phyloP scores from a whole-genome alignment of 2,113 vertebrate genomes.

The Apteryx owenii region DNA sequence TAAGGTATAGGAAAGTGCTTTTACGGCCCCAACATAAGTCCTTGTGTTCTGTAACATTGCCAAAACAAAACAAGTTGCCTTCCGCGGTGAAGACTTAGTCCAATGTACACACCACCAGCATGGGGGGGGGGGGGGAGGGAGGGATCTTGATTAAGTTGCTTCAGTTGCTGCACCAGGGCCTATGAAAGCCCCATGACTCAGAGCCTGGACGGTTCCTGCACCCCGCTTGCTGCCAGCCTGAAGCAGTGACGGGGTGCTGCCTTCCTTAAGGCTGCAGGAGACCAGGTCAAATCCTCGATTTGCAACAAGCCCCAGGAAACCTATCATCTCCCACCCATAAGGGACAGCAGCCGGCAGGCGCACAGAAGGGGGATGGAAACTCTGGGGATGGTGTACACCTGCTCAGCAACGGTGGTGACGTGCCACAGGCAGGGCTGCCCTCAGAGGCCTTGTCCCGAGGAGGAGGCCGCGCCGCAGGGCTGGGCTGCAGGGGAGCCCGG shows the following conservation, averaged over 20 bases:
- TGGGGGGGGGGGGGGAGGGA: too few relatives aligned
- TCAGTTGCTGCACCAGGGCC: background rate
- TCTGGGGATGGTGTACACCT: too few relatives aligned
- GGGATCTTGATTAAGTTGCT: background rate
- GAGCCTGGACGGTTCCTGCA: background rate
- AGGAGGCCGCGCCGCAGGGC: too few relatives aligned
- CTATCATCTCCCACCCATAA: background rate
- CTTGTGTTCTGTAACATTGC: background rate
- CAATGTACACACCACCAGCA: background rate
- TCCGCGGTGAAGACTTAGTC: background rate
- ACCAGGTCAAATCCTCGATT: background rate
- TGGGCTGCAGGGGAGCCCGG: too few relatives aligned
- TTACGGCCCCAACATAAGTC: background rate
- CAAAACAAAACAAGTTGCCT: background rate
- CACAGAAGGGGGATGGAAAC: too few relatives aligned
- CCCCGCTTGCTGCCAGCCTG: rapidly evolving
- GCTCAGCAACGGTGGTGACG: too few relatives aligned
- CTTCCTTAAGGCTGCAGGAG: background rate
- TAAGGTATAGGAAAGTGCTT: conserved; percentile 4
- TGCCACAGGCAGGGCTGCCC: too few relatives aligned
- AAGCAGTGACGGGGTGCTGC: rapidly evolving
- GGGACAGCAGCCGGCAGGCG: background rate
- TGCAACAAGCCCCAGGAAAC: background rate
- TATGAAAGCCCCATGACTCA: rapidly evolving
- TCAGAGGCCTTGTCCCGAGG: too few relatives aligned